Evolutionary conservation across 2,888 invertebrate genomes (phyloP).

Genomic region (Oconnorella tubifera): DNA sequence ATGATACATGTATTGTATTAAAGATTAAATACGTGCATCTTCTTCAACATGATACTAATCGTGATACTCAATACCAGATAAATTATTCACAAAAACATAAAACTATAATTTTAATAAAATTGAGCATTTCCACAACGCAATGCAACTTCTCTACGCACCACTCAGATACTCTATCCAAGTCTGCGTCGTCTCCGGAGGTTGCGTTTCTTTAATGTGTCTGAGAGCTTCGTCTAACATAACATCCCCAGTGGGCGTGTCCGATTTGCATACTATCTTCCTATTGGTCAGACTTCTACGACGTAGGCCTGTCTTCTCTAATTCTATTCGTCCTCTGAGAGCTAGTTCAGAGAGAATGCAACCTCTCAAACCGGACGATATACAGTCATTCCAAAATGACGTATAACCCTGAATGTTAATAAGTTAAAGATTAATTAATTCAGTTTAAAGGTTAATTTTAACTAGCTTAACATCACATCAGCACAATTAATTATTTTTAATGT

Average conservation of each 20-base stretch:
- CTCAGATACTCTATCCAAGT: slow-evolving; percentile 99
- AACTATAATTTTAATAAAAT: no score
- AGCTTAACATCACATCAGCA: no score
- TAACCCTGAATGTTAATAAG: no score
- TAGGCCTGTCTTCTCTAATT: slow-evolving; percentile 95
- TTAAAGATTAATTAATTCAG: no score
- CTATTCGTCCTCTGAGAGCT: slow-evolving; percentile 87
- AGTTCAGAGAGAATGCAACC: slow-evolving; percentile 98
- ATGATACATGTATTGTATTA: no score
- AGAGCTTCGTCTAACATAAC: slow-evolving; percentile 83
- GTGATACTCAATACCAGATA: no score
- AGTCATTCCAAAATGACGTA: slow-evolving; percentile 98
- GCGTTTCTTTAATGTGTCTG: slow-evolving; percentile 96
- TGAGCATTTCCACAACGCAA: background rate
- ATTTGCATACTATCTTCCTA: slow-evolving; percentile 71
- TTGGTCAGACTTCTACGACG: slow-evolving; percentile 77
- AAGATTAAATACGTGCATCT: no score
- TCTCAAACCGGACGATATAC: slow-evolving; percentile 96
- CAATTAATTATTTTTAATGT: no score
- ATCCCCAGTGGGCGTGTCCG: slow-evolving; percentile 93
- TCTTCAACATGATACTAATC: no score
- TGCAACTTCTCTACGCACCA: slow-evolving; percentile 67
- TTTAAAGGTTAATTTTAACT: no score
- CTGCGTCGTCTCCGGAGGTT: slow-evolving; percentile 93
- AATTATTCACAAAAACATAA: no score